Base-by-base conservation (phyloP, 2,113 vertebrate genomes). In the Fregetta grallaria region DNA sequence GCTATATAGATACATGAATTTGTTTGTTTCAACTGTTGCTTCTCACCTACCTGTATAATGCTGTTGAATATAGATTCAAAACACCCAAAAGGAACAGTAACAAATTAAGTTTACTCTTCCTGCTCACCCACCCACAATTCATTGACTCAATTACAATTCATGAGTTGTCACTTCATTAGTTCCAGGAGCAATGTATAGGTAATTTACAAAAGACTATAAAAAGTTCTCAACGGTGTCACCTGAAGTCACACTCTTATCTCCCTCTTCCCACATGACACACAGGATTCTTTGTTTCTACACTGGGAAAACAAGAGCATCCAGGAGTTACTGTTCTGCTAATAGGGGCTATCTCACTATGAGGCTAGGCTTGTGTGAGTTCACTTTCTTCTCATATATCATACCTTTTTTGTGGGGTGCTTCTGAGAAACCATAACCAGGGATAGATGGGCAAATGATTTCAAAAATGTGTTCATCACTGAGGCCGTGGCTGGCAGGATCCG, bases 371-470 rank as follows among this genome's bases (percentile, higher is more conserved):
- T 38, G 42, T 16, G 10, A 47, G 17, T 13, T 63, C 38, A 47
- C 4, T 76, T 91, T 26, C 92, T 59, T 58, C n/a, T 77, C 34
- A 7, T 7, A 44, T 42, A 59, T 11, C 52, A 1, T 97, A 98
- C 98, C 98, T 96, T 97, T 96, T 36, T 98, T 98, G 94, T 97
- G 98, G 20, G 98, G 94, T 19, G 98, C 97, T 87, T 98, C 97
- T 1, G 98, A 99, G 95, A 98, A 99, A 55, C 97, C 95, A 6
- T 98, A 99, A 25, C 98, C 98, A 58, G 98, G 98, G 65, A 98
- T 98, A 56, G 98, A 99, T 11, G 98, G 98, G 72, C 98, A 98
- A 93, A 98, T 96, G 20, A 99, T 96, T 91, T 99, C 98, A 79
- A 98, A 99, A 63, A 98, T 0, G 1, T 97, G 97, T 49, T 98